Conservation (phyloP, 2,888 invertebrate species). For the Drosophila meridiana region DNA sequence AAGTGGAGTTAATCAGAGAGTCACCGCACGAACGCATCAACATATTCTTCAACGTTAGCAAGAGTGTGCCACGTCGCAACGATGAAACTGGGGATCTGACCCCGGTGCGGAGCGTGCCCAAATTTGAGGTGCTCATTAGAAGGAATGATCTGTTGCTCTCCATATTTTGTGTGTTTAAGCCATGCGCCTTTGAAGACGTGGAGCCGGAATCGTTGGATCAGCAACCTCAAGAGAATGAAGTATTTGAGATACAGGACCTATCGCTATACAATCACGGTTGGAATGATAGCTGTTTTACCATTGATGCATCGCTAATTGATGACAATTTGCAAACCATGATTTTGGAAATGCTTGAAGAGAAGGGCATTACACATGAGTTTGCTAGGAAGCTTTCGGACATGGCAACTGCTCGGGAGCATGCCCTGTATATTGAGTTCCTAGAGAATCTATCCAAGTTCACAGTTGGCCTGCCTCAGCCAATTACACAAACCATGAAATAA, state of each 20-base stretch:
- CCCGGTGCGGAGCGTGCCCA: slow-evolving; percentile 48
- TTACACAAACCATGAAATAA: slow-evolving; percentile 19
- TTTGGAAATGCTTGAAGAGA: slow-evolving; percentile 47
- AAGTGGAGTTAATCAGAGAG: slow-evolving; percentile 38
- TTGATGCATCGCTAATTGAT: slow-evolving; percentile 49
- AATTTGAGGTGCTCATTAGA: slow-evolving; percentile 50
- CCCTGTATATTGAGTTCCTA: slow-evolving; percentile 53
- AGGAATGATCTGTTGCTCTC: slow-evolving; percentile 40
- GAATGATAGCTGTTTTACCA: slow-evolving; percentile 47
- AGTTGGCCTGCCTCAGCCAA: slow-evolving; percentile 32
- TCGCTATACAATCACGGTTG: slow-evolving; percentile 38
- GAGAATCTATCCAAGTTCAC: slow-evolving; percentile 54
- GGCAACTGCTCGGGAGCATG: slow-evolving; percentile 56
- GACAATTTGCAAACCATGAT: slow-evolving; percentile 40
- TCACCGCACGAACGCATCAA: slow-evolving; percentile 30
- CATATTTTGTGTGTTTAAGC: slow-evolving; percentile 39
- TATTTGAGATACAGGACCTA: slow-evolving; percentile 45
- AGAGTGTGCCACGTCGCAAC: slow-evolving; percentile 44
- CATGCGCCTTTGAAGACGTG: slow-evolving; percentile 30
- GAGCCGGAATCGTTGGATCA: slow-evolving; percentile 6
- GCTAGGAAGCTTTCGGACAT: slow-evolving; percentile 52
- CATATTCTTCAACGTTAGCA: slow-evolving; percentile 52
- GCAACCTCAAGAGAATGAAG: slow-evolving; percentile 14
- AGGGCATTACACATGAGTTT: slow-evolving; percentile 51
- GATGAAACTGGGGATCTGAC: slow-evolving; percentile 25